Conservation (phyloP, 2,797 vertebrate species). For the Cossypha heuglini region DNA sequence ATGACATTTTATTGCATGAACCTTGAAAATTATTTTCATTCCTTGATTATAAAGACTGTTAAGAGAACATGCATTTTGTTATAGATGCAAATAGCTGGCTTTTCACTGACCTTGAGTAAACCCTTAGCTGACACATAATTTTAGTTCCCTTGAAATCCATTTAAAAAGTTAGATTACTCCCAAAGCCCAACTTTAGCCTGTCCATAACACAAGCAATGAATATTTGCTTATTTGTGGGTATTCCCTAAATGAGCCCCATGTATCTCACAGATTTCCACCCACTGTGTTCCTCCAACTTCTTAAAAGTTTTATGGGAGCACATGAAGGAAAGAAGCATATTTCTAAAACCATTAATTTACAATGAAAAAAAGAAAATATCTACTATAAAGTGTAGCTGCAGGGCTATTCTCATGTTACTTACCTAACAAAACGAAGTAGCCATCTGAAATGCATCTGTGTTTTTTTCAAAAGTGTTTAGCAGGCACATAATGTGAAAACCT, state of each 20-base stretch:
- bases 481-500: neutral
- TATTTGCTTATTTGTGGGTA: neutral
- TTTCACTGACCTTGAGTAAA: neutral
- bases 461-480: neutral
- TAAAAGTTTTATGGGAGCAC: neutral
- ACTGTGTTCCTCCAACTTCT: rapidly evolving
- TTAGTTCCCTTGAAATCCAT: neutral
- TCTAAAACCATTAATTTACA: neutral
- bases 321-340: neutral
- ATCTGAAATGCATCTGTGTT: neutral
- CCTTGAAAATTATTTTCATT: neutral
- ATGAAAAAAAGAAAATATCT: neutral
- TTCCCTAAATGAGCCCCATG: neutral
- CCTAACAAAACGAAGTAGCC: neutral
- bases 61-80: neutral
- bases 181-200: neutral
- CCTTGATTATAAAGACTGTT: neutral
- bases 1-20: neutral
- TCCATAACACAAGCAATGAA: neutral
- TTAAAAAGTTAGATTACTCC: neutral
- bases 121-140: neutral
- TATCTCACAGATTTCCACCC: neutral
- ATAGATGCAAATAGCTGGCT: neutral
- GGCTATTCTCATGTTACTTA: neutral
- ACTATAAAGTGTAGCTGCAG: neutral